Base-by-base conservation (phyloP, 2,888 invertebrate genomes). In the Epicampocera succincta region DNA sequence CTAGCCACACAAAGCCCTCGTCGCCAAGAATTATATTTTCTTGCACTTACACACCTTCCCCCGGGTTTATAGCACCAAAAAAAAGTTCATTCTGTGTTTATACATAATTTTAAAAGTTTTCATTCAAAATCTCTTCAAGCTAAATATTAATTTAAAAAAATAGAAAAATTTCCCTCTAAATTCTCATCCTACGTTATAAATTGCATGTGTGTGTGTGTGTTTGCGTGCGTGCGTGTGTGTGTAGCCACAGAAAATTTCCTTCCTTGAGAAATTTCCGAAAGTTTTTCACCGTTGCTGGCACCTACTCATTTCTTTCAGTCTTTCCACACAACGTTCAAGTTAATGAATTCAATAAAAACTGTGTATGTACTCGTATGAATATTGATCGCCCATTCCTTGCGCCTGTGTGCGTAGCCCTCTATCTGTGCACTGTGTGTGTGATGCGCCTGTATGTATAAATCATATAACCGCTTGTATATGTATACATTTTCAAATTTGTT, bases 1-100 rank as follows among this genome's bases (percentile, higher is more conserved):
- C 86, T 86, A 86, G 87, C 86, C 87, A 88, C 88, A 90, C 87
- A 89, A 89, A 88, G 90, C 89, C 90, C 88, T 87, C 88, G 84
- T 66, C 74, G 78, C 74, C 66, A 71, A 77, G 86, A 75, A 86
- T 69, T 61, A 29, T 61, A 29, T 69, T 85, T 86, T 84, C 82
- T 84, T 77, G 79, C 76, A 79, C 65, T 66, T 79, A 85, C 83
- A 85, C 86, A 85, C 85, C 83, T 19, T n/a, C 21, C n/a, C 1
- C 21, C 21, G 12, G 8, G 1, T 5, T 29, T 21, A 0, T 1
- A 21, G 9, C 15, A 12, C 3, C 12, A 17, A 19, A 29, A n/a
- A 29, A 29, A 52, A 25, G 9, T 17, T 17, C 11, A 11, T 25
- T 33, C 15, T 29, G 17, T 29, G 17, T 65, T 17, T 48, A 1